These are phyloP conservation scores for Hydroisotoma schaefferi DNA, from an alignment of 2,888 invertebrate genomes.

Conservation along the genomic window DNA sequence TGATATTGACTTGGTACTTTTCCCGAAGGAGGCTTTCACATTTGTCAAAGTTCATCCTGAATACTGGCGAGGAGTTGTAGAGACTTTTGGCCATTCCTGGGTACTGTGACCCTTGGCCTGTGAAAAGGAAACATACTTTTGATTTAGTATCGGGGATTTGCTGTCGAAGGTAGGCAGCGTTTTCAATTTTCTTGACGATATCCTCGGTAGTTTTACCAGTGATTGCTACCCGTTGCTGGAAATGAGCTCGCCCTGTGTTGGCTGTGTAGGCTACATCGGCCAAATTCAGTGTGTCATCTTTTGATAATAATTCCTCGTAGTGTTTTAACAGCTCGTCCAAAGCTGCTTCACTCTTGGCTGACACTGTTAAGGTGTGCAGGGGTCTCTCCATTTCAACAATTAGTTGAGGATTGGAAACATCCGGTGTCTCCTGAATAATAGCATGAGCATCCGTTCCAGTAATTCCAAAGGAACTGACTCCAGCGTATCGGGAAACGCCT, in stretches of 20 bases:
- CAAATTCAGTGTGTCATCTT: neutral
- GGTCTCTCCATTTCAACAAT: neutral
- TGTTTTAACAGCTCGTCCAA: constrained; percentile 16
- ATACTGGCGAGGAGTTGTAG: constrained; percentile 23
- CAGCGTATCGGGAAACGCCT: constrained; percentile 14
- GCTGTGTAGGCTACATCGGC: constrained; percentile 22
- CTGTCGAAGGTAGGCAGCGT: constrained; percentile 6
- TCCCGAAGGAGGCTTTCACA: constrained; percentile 19
- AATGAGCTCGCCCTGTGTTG: constrained; percentile 28
- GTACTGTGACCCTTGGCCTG: constrained; percentile 38
- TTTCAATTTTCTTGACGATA: constrained; percentile 13
- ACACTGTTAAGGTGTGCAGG: constrained; percentile 16
- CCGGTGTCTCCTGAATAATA: constrained; percentile 24
- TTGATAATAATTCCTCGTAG: constrained; percentile 4
- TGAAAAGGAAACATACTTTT: constrained; percentile 30
- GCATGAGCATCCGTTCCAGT: constrained; percentile 24
- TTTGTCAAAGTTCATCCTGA: constrained; percentile 27
- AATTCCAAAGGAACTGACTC: constrained; percentile 29
- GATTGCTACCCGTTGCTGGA: constrained; percentile 21
- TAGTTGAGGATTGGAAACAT: neutral
- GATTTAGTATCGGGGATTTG: constrained; percentile 7
- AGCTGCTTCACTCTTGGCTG: constrained; percentile 31
- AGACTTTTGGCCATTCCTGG: constrained; percentile 30
- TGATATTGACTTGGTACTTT: constrained; percentile 14
- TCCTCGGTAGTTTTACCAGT: constrained; percentile 18